Base-by-base conservation (phyloP, 1,140 invertebrate species). In the Steinernema khuongi region DNA sequence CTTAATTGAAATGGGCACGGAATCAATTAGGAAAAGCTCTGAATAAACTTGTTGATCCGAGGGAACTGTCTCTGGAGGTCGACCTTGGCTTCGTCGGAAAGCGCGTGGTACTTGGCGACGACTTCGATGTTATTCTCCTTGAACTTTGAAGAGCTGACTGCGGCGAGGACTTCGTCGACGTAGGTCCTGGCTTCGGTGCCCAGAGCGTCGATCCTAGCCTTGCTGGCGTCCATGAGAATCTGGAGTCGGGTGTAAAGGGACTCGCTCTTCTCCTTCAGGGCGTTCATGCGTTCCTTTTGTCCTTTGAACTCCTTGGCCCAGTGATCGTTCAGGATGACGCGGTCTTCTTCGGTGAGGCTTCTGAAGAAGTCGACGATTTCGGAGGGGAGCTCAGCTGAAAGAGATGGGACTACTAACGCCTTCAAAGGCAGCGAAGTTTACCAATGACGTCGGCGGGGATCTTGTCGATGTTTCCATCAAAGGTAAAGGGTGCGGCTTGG, bases 321-420 rank as follows among this genome's bases (percentile, higher is more conserved):
- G 32, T 74, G 29, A 11, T 77, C 75, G 67, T 77, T 77, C 19
- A 77, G 75, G 28, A 71, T 43, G 7, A 33, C 75, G 31, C 74
- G 74, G 43, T 77, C 75, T 41, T 77, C 75, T 29, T 71, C 18
- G 60, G 75, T 77, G 75, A 77, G 73, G n/a, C n/a, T 11, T 72
- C 74, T 77, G 41, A 71, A 70, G 67, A 74, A 72, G 30, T 73
- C 72, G 75, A 31, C 67, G 31, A 77, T 72, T 31, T 77, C 75
- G 1, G 30, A 29, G 28, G 75, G 75, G 75, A 77, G 69, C 1
- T 74, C 31, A 17, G 67, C 72, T 74, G 70, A 31, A 74, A 74
- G 4, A 22, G 19, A 60, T 7, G 4, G 50, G 26, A 4, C 26
- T 4, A 14, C 44, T 36, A 71, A 26, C 11, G 70, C n/a, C 41